phyloP scores from a whole-genome alignment of 2,797 vertebrate species.

The Pogoniulus pusillus region DNA sequence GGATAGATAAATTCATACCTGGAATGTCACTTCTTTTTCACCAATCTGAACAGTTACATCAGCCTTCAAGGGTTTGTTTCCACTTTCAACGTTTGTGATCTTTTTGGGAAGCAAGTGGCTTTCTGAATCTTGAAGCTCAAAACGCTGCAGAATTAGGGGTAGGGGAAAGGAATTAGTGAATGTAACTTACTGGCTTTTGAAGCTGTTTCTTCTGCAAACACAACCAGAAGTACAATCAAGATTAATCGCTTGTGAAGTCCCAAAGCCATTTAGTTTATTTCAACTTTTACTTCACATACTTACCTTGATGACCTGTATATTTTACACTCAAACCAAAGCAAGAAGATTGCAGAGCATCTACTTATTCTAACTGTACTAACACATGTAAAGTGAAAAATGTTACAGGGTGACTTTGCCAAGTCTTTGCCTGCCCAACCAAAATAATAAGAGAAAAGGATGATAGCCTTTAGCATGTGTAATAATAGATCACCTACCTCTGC shows the following conservation, averaged over 20 bases:
- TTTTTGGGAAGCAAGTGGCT: conserved; percentile 65
- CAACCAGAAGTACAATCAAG: background rate
- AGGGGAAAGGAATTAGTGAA: background rate
- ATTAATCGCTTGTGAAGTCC: background rate
- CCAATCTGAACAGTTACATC: conserved; percentile 82
- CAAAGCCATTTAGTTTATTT: background rate
- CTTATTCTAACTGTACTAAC: background rate
- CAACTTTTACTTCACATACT: background rate
- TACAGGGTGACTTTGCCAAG: background rate
- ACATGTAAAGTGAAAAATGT: background rate
- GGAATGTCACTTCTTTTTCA: conserved; percentile 83
- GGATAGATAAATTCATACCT: conserved; percentile 78
- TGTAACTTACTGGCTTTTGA: background rate
- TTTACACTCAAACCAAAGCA: background rate
- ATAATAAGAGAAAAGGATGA: background rate
- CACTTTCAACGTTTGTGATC: conserved; percentile 77
- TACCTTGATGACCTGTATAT: background rate
- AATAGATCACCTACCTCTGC: background rate
- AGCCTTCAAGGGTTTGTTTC: conserved; percentile 69
- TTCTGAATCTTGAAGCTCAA: conserved; percentile 85
- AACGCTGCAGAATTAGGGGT: conserved; percentile 78
- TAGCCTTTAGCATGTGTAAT: background rate
- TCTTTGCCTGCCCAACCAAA: background rate
- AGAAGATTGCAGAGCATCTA: background rate
- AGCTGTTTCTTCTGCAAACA: background rate